Conservation (phyloP, 2,113 vertebrate genomes). For the Macquaria australasica region DNA sequence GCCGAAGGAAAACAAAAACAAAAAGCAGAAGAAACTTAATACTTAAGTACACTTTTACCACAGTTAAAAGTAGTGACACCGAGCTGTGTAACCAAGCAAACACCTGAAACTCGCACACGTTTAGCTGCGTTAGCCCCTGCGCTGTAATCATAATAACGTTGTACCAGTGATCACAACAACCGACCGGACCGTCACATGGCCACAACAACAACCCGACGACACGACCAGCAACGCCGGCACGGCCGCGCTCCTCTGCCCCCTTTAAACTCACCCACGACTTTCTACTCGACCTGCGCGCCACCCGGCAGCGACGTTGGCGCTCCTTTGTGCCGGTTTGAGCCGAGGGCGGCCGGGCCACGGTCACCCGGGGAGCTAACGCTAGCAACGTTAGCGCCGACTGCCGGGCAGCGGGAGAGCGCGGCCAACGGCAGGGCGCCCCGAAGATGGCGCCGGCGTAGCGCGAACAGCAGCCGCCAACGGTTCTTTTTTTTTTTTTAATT, state of each 20-base stretch:
- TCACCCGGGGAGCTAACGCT: too few relatives aligned
- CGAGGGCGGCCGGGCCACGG: too few relatives aligned
- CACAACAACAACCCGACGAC: conserved; percentile 69
- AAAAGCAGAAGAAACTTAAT: background rate
- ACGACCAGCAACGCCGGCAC: background rate
- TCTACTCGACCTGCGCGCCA: too few relatives aligned
- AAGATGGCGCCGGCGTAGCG: conserved; percentile 76
- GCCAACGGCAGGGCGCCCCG: conserved; percentile 55
- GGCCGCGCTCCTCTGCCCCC: background rate
- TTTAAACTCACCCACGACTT: too few relatives aligned
- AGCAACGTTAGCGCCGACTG: conserved; percentile 57
- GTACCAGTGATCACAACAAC: conserved; percentile 43
- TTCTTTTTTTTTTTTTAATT: too few relatives aligned
- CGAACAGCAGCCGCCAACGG: conserved; percentile 52
- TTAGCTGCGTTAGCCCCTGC: background rate
- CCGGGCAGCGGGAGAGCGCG: conserved; percentile 60
- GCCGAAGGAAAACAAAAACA: background rate
- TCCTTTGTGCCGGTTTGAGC: too few relatives aligned
- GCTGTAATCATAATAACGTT: too few relatives aligned
- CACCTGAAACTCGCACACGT: conserved; percentile 45
- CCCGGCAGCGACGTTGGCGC: too few relatives aligned
- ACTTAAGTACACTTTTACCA: background rate
- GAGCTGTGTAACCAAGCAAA: conserved; percentile 72
- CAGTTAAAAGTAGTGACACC: conserved; percentile 38
- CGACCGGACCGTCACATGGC: conserved; percentile 60